Conservation (phyloP, 1,140 invertebrate genomes). For the Diorhabda carinulata region DNA sequence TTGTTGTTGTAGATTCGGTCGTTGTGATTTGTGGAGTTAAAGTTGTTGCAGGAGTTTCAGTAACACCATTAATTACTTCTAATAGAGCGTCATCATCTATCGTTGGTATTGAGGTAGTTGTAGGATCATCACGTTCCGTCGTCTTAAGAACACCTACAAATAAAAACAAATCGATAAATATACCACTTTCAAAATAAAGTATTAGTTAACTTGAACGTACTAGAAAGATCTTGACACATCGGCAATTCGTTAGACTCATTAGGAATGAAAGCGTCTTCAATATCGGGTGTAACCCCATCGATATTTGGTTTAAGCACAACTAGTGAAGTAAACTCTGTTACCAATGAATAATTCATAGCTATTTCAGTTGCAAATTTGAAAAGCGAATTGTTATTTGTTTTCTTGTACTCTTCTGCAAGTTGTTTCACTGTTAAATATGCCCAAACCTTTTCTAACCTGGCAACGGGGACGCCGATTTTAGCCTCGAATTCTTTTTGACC, state of each 20-base stretch:
- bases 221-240: neutral
- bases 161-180: too few species aligned
- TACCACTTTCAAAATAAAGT: too few species aligned
- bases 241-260: neutral
- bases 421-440: slow-evolving; percentile 64
- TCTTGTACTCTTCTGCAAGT: slow-evolving; percentile 8
- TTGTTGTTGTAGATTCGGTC: neutral
- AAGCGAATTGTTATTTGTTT: neutral
- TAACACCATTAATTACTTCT: neutral
- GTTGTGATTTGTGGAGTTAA: neutral
- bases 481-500: slow-evolving; percentile 4
- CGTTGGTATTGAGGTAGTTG: too few species aligned
- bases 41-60: neutral
- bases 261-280: slow-evolving; percentile 1
- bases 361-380: neutral
- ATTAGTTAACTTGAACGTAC: neutral
- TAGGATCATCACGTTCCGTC: too few species aligned
- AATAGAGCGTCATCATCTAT: neutral
- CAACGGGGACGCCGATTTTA: slow-evolving; percentile 13
- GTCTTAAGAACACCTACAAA: too few species aligned
- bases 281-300: neutral
- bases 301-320: slow-evolving; percentile 2
- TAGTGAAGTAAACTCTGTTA: slow-evolving; percentile 2
- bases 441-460: slow-evolving; percentile 60
- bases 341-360: slow-evolving; percentile 6